A percentile compares a stretch with the other conserved stretches of the same genome.
phyloP scores from a whole-genome alignment of 92 coral and sea anemone genomes.

The Phenganax stokvisi region DNA sequence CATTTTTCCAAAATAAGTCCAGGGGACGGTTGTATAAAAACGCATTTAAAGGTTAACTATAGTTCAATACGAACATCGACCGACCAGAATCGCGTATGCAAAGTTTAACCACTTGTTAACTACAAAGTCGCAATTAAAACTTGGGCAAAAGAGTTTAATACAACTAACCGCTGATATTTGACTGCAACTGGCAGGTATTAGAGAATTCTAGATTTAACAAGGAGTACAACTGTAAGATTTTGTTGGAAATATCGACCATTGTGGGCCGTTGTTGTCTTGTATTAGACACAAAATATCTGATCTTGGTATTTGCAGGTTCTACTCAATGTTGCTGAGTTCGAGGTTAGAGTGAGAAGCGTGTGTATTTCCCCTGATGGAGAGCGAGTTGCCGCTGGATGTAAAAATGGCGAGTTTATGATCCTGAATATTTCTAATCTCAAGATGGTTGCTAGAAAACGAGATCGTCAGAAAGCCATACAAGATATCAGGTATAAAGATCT shows the following conservation, averaged over 20 bases:
- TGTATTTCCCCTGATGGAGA: slow-evolving; percentile 94
- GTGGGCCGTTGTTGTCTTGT: neutral
- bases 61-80: no score
- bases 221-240: neutral
- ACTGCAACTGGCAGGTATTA: no score
- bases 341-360: slow-evolving; percentile 81
- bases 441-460: slow-evolving; percentile 72
- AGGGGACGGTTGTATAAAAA: no score
- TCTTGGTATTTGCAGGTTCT: slow-evolving; percentile 46
- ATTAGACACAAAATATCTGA: neutral
- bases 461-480: slow-evolving; percentile 76
- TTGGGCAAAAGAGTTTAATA: no score
- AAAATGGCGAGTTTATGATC: slow-evolving; percentile 82
- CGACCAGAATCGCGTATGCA: no score
- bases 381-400: slow-evolving; percentile 78
- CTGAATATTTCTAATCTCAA: slow-evolving; percentile 73
- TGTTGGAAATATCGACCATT: neutral
- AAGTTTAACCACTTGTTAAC: no score
- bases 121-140: no score
- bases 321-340: slow-evolving; percentile 63
- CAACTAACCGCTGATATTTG: neutral
- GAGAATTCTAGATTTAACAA: neutral
- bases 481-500: slow-evolving; percentile 63
- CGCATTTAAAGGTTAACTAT: neutral
- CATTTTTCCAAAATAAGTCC: neutral